Evolutionary conservation across 1,140 invertebrate genomes (phyloP), one percentile per base, ranked within the genome.

Genomic region (Drosophila athabasca): DNA sequence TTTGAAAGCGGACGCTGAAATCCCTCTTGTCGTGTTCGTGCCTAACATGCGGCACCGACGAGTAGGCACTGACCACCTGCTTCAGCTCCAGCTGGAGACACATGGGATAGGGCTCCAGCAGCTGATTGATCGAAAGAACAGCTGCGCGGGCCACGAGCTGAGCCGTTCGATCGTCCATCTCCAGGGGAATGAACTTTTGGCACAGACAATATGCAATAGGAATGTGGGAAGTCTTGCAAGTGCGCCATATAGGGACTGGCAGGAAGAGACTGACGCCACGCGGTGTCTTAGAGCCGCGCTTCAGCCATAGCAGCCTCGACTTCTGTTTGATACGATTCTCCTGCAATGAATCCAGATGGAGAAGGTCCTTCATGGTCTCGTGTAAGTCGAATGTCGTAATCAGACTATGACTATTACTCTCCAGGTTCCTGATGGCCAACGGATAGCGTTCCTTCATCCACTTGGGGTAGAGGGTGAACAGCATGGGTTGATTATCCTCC

Each of bases 401-500:
- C 17, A 98, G 91, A 29, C 95, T 93, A 51, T 93, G 93, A 9
- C 92, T 92, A 79, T 99, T 99, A 6, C 82, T 79, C 59, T 92
- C 92, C 6, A 98, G 84, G 82, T 97, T 97, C 19, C 91, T 74
- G 45, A 93, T 93, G 0, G 95, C 93, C 31, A 92, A 62, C 0
- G 94, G 94, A 87, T 95, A 95, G 44, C 94, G 92, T 9, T 93
- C 64, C 17, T 92, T 89, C 82, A 96, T 97, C 92, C 94, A 95
- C 43, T 94, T 91, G 0, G 98, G 97, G n/a, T 98, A 74, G 45
- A 95, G 92, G 1, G 97, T 85, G 71, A 95, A 95, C 15, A 97
- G 92, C 67, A 97, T 95, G 0, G 98, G 97, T 22, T 98, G 91
- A 48, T 97, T 91, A 88, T 98, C 97, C 91, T 99, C 98, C 19